Percentiles rank a stretch among this genome's conserved stretches.
Evolutionary conservation across 2,888 invertebrate species (phyloP).

Genomic region (Acheta domesticus): DNA sequence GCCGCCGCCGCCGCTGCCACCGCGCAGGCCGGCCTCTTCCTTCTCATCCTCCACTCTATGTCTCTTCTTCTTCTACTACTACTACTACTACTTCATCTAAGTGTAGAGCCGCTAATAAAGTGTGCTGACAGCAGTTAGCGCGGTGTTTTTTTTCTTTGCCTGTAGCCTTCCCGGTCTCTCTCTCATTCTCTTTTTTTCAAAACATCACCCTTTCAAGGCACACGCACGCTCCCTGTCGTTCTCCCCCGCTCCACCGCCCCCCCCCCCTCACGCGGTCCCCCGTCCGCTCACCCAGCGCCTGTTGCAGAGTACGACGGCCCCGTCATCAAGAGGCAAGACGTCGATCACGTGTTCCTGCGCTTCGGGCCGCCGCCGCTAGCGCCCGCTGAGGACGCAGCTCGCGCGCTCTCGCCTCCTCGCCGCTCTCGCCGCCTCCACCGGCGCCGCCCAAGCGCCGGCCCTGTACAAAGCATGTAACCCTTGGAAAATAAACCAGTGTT

Average conservation of each 20-base stretch:
- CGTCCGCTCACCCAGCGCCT: neutral
- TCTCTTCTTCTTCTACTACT: too few relatives aligned
- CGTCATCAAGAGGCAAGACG: conserved; percentile 80
- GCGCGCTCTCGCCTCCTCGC: neutral
- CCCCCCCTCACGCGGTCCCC: neutral
- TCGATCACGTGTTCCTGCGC: conserved; percentile 85
- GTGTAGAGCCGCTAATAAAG: conserved; percentile 9
- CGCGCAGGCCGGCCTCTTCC: neutral
- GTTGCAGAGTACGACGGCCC: conserved; percentile 51
- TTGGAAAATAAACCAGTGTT: conserved; percentile 6
- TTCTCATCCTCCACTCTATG: too few relatives aligned
- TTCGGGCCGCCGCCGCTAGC: conserved; percentile 77
- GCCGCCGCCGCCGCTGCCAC: neutral
- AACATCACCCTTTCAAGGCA: neutral
- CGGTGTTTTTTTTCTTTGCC: neutral
- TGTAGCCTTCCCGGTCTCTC: neutral
- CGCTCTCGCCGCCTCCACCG: neutral
- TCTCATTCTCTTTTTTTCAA: neutral
- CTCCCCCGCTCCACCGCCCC: neutral
- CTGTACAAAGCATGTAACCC: conserved; percentile 8
- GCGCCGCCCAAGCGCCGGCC: neutral
- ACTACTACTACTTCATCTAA: neutral
- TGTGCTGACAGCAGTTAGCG: conserved; percentile 18
- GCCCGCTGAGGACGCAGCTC: neutral
- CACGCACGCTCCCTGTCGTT: neutral